Base-by-base conservation (phyloP, 2,888 invertebrate genomes). In the Troides helena region DNA sequence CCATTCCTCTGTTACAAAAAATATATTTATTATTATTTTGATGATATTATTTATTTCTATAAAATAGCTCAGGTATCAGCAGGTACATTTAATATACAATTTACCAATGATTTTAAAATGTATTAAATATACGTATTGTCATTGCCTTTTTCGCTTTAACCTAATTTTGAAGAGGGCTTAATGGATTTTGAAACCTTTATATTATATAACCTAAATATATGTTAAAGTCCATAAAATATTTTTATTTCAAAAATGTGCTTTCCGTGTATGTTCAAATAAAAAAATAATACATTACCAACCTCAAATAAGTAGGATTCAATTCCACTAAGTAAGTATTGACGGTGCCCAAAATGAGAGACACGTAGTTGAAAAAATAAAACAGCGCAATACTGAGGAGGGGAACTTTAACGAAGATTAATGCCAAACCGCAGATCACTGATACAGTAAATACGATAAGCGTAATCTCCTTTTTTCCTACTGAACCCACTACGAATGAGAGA, bases 281-380 rank as follows among this genome's bases (percentile, higher is more conserved):
- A 12, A 46, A 2, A 46, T 12, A 46, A 46, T 1, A 46, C 14
- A 46, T 46, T 56, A 62, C 62, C n/a, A 25, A 89, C 90, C 90
- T 85, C 66, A 90, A 81, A 80, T 89, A 81, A 4, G 90, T 91
- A 43, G 90, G 90, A 72, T 89, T 90, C 21, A 89, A 71, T 21
- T 90, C 91, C 21, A 90, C 86, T 67, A 90, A 78, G 75, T 86
- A 90, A 2, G 87, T 87, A 68, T 91, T 90, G 0, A 86, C 78
- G 69, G 86, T 89, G 17, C 88, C 89, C 73, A 90, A 76, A 68
- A 89, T 87, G 1, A 88, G 75, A 6, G 85, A 81, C 18, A 87
- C 86, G 70, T 86, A 87, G 0, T 89, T 79, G 57, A 90, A 89
- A 36, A 84, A 65, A 76, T 80, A 89, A 77, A 90, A 90, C 43